Conservation (phyloP, 2,113 vertebrate species). For the Poeciliopsis prolifica region DNA sequence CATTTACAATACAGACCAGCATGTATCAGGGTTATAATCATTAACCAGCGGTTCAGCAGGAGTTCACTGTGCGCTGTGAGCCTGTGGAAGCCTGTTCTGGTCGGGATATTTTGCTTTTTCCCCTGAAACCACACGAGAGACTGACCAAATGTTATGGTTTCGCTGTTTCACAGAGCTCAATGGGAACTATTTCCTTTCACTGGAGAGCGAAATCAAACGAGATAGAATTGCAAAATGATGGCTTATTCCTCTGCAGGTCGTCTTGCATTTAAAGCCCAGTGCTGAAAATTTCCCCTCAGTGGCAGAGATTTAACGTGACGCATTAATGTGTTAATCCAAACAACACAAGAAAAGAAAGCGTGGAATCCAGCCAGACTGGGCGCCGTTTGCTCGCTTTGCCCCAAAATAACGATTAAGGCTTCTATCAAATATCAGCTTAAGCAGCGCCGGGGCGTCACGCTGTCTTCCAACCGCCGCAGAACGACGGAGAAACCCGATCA, state of each 20-base stretch:
- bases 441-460: constrained; percentile 56
- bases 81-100: constrained; percentile 56
- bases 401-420: constrained; percentile 75
- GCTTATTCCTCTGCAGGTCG: constrained; percentile 42
- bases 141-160: constrained; percentile 77
- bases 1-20: constrained; percentile 73
- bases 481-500: constrained; percentile 65
- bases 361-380: constrained; percentile 38
- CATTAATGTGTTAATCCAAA: constrained; percentile 26
- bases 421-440: constrained; percentile 75
- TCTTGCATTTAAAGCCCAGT: constrained; percentile 42
- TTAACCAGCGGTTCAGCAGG: constrained; percentile 74
- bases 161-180: constrained; percentile 62
- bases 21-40: constrained; percentile 77
- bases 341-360: not conserved
- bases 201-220: constrained; percentile 60
- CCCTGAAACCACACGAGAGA: constrained; percentile 62
- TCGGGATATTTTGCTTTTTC: constrained; percentile 63
- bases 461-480: constrained; percentile 52
- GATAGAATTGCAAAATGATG: constrained; percentile 69
- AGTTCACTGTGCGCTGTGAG: constrained; percentile 69
- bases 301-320: constrained; percentile 56
- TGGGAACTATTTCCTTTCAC: constrained; percentile 66
- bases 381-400: constrained; percentile 67
- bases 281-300: constrained; percentile 59